Percentiles rank a stretch among this genome's conserved stretches.
Evolutionary conservation across 2,888 invertebrate genomes (phyloP).

Genomic region (Amiota communis): DNA sequence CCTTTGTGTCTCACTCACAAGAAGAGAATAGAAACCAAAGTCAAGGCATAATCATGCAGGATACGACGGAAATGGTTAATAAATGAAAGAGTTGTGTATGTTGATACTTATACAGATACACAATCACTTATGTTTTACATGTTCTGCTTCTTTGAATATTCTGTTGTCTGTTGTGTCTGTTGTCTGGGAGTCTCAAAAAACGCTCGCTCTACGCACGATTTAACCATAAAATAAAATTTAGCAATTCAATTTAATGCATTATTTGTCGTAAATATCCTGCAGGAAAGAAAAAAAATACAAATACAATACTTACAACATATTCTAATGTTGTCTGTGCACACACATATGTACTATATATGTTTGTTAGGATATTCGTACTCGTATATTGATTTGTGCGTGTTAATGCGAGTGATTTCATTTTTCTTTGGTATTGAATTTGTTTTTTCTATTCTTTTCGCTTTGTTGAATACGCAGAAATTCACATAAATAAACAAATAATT

Average conservation of each 20-base stretch:
- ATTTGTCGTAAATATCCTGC: slow-evolving; percentile 55
- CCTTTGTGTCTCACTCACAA: too few relatives aligned
- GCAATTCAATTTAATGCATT: slow-evolving; percentile 64
- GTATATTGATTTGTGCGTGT: slow-evolving; percentile 56
- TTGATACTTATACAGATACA: slow-evolving; percentile 35
- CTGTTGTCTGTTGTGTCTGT: not conserved
- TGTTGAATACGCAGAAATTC: slow-evolving; percentile 27
- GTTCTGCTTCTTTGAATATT: too few relatives aligned
- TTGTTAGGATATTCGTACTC: not conserved
- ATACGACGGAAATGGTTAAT: slow-evolving; percentile 59
- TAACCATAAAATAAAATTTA: slow-evolving; percentile 62
- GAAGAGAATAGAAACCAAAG: not conserved
- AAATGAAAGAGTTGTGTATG: slow-evolving; percentile 60
- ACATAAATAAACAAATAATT: slow-evolving; percentile 51
- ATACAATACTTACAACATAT: too few relatives aligned
- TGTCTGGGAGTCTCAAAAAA: too few relatives aligned
- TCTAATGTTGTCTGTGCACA: too few relatives aligned
- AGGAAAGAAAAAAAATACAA: slow-evolving; percentile 40
- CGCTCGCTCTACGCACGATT: slow-evolving; percentile 42
- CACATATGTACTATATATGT: too few relatives aligned
- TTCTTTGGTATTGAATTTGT: too few relatives aligned
- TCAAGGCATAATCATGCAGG: not conserved
- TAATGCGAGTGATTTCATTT: not conserved
- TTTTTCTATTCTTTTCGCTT: too few relatives aligned
- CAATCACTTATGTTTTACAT: not conserved